Base-by-base conservation (phyloP, 2,113 vertebrate genomes). In the Erinaceus europaeus region DNA sequence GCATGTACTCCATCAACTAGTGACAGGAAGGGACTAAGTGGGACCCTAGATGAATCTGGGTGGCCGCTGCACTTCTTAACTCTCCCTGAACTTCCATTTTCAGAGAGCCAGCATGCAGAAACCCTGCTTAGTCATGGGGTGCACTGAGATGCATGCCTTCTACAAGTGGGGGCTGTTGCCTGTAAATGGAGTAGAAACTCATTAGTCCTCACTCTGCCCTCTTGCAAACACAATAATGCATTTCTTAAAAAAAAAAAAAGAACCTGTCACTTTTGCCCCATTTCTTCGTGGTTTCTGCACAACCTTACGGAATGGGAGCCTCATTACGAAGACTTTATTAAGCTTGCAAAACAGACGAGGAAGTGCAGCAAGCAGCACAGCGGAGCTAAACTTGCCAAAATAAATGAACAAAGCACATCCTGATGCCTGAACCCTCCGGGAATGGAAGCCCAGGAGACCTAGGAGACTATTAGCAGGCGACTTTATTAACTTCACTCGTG, bases 251-350 rank as follows among this genome's bases (percentile, higher is more conserved):
- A 18, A 50, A 77, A 44, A 46, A 48, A 65, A 76, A 86, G 46
- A 68, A 29, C 42, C 83, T 94, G 91, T 92, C 86, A 93, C 29
- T 65, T 87, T 84, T 92, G 68, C 68, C 79, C 88, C 79, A 88
- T 91, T 93, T 94, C 90, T 88, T 55, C 59, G 71, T 38, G 21
- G 55, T 40, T 89, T 85, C 85, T 73, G 57, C 40, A 57, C 46
- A 93, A 73, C 25, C 64, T 79, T 53, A 65, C 65, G 5, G 44
- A 95, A 78, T 62, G n/a, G 13, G 7, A 73, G 46, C 46, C 78
- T 94, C 83, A 92, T 93, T 91, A 90, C 17, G 3, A 93, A 80
- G 91, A 88, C 68, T 83, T 94, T 81, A 89, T 93, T 92, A 95
- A 93, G 79, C 72, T 93, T 91, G 76, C 68, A 90, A 91, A 93